phyloP scores from a whole-genome alignment of 2,797 vertebrate genomes.

The Trachurus trachurus region DNA sequence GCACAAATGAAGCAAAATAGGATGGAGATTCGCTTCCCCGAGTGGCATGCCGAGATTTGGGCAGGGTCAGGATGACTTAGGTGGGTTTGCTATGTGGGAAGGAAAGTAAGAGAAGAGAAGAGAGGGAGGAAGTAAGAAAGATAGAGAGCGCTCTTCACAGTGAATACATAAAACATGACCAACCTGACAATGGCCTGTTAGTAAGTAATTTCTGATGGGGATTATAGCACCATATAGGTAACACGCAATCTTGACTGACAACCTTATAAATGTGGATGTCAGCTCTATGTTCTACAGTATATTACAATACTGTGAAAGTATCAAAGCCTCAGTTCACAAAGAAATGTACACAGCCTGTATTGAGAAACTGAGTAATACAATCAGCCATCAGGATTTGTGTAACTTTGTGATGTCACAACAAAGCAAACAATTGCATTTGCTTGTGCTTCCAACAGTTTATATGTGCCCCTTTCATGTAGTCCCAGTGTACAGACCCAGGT shows the following conservation, averaged over 20 bases:
- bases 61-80: conserved; percentile 39
- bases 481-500: neutral
- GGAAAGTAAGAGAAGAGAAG: neutral
- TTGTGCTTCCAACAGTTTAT: neutral
- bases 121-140: neutral
- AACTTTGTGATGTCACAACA: too few relatives aligned
- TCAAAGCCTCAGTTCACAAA: too few relatives aligned
- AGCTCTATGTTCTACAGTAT: too few relatives aligned
- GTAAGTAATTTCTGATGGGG: neutral
- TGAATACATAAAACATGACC: neutral
- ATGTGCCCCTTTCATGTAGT: neutral
- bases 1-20: conserved; percentile 65
- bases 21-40: conserved; percentile 40
- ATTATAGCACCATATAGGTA: neutral
- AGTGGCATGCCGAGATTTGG: conserved; percentile 51
- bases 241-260: neutral
- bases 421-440: neutral
- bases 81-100: conserved; percentile 27
- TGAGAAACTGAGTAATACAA: too few relatives aligned
- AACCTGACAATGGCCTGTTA: neutral
- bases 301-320: too few relatives aligned
- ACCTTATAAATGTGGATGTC: neutral
- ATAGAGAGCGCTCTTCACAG: neutral
- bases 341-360: too few relatives aligned
- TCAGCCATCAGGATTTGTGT: too few relatives aligned